Evolutionary conservation across 1,140 invertebrate species (phyloP).

Genomic region (Tigriopus japonicus): DNA sequence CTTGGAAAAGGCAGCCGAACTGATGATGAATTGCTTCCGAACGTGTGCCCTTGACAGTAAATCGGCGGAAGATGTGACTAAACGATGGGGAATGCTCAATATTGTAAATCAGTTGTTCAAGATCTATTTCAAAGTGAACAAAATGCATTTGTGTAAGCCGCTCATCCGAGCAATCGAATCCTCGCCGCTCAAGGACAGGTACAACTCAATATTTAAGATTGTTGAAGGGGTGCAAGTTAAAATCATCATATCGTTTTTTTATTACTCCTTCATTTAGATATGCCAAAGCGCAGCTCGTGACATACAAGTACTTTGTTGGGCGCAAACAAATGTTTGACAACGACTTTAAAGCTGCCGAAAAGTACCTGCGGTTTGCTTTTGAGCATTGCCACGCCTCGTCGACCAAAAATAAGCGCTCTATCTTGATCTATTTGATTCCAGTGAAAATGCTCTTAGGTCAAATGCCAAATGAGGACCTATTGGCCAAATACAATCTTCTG

Average conservation of each 20-base stretch:
- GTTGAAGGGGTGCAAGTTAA: too few relatives aligned
- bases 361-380: constrained; percentile 80
- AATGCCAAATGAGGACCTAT: constrained; percentile 55
- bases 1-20: constrained; percentile 60
- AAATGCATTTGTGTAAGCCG: constrained; percentile 87
- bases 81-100: constrained; percentile 79
- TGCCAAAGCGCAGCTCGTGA: constrained; percentile 46
- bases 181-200: constrained; percentile 24
- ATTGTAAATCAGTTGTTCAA: constrained; percentile 93
- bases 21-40: constrained; percentile 79
- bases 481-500: constrained; percentile 73
- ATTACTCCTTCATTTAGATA: neutral
- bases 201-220: constrained; percentile 13
- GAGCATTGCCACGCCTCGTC: constrained; percentile 63
- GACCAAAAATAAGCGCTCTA: constrained; percentile 72
- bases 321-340: constrained; percentile 95
- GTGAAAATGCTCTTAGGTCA: constrained; percentile 90
- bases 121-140: constrained; percentile 93
- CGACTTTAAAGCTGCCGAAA: constrained; percentile 51
- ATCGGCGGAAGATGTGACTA: constrained; percentile 67
- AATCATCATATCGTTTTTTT: too few relatives aligned
- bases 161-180: constrained; percentile 74
- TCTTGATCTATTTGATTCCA: constrained; percentile 86
- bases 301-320: constrained; percentile 92
- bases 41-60: constrained; percentile 88